A percentile compares a stretch with the other conserved stretches of the same genome.
These are phyloP conservation scores for Trochalopteron elliotii DNA, from an alignment of 2,113 vertebrate genomes.

Conservation along the genomic window DNA sequence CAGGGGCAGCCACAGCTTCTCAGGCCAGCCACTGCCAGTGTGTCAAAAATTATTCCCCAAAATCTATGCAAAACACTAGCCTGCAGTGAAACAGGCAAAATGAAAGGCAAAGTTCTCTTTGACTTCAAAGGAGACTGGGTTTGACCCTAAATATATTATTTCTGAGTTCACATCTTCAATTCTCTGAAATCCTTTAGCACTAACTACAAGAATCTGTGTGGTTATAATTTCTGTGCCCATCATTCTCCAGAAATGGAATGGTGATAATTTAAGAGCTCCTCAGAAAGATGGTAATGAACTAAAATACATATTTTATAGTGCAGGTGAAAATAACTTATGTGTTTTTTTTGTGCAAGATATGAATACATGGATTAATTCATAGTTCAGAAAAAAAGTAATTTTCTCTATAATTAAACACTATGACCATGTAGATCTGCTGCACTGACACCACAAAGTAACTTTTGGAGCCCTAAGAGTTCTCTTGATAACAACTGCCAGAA, in stretches of 20 bases:
- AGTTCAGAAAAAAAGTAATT: not conserved
- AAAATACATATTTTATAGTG: slow-evolving; percentile 4
- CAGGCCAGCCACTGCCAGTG: not conserved
- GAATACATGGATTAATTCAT: not conserved
- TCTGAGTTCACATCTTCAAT: not conserved
- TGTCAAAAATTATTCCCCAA: not conserved
- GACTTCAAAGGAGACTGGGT: not conserved
- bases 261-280: not conserved
- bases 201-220: not conserved
- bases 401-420: slow-evolving; percentile 7
- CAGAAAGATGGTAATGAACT: not conserved
- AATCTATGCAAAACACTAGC: not conserved
- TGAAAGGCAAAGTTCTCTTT: not conserved
- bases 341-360: not conserved
- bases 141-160: not conserved
- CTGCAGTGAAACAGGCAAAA: not conserved
- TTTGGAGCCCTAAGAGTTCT: not conserved
- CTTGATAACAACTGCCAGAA: slow-evolving; percentile 29
- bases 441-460: not conserved
- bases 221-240: not conserved
- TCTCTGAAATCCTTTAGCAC: not conserved
- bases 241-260: not conserved
- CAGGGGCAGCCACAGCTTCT: not conserved
- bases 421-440: not conserved
- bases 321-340: not conserved